Conservation (phyloP, 2,888 invertebrate genomes). For the Epistrophe eligans region DNA sequence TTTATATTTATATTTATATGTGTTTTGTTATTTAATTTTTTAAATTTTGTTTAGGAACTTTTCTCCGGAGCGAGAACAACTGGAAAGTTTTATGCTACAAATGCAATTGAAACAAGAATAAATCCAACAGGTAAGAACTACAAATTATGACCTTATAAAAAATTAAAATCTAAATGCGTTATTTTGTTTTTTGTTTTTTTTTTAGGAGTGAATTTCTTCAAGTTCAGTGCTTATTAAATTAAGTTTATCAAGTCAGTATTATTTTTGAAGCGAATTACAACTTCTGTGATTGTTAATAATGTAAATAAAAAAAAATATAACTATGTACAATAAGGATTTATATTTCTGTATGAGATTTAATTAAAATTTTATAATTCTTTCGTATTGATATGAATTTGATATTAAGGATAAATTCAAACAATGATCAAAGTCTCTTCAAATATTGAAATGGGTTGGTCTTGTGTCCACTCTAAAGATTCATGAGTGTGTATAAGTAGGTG, state of each 20-base stretch:
- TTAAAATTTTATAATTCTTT: no score
- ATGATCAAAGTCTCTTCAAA: no score
- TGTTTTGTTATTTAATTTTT: neutral
- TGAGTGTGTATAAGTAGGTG: no score
- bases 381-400: no score
- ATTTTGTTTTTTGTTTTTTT: constrained; percentile 35
- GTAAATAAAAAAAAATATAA: neutral
- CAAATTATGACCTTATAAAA: neutral
- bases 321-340: no score
- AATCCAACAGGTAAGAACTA: constrained; percentile 77
- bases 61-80: constrained; percentile 34
- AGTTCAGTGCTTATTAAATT: constrained; percentile 76
- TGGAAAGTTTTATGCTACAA: constrained; percentile 39
- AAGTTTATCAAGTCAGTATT: constrained; percentile 8
- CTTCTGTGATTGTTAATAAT: constrained; percentile 21
- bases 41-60: constrained; percentile 59
- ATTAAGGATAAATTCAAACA: no score
- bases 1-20: neutral
- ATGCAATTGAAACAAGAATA: constrained; percentile 76
- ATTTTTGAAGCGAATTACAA: neutral
- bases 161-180: neutral
- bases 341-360: no score
- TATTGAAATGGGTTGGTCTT: no score
- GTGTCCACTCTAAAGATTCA: no score
- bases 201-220: constrained; percentile 78